Evolutionary conservation across 2,888 invertebrate species (phyloP).

Genomic region (Campoplex nolae): DNA sequence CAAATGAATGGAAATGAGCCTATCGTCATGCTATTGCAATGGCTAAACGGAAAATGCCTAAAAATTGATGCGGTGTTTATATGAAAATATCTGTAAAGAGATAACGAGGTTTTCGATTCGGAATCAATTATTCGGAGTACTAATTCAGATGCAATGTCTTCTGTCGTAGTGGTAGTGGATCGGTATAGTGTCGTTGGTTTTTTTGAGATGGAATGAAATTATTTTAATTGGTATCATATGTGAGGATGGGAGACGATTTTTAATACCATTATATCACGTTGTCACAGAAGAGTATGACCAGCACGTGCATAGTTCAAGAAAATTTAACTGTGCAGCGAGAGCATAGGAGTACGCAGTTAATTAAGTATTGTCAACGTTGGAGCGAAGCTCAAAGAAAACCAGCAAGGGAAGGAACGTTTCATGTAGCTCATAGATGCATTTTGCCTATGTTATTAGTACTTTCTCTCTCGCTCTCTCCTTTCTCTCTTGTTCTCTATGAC

Average conservation of each 20-base stretch:
- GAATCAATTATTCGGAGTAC: too few species aligned
- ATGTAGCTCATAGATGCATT: not conserved
- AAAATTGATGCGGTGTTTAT: too few species aligned
- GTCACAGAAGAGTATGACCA: not conserved
- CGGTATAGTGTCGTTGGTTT: not conserved
- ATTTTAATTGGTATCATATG: not conserved
- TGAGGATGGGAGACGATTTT: not conserved
- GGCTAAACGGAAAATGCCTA: too few species aligned
- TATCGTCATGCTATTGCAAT: too few species aligned
- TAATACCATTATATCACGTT: not conserved
- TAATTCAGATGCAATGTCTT: too few species aligned
- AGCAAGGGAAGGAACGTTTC: slow-evolving; percentile 13
- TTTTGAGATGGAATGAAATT: not conserved
- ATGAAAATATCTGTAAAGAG: too few species aligned
- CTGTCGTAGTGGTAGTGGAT: not conserved
- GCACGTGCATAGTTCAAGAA: not conserved
- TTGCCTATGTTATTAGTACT: slow-evolving; percentile 3
- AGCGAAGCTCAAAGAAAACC: slow-evolving; percentile 44
- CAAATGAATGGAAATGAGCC: too few species aligned
- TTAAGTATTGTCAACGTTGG: slow-evolving; percentile 37
- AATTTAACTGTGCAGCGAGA: not conserved
- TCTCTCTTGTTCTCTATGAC: not conserved
- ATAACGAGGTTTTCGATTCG: too few species aligned
- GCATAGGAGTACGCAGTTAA: slow-evolving; percentile 41
- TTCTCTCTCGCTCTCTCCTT: not conserved